phyloP scores from a whole-genome alignment of 2,797 vertebrate species.

The Corythornis leucogaster region DNA sequence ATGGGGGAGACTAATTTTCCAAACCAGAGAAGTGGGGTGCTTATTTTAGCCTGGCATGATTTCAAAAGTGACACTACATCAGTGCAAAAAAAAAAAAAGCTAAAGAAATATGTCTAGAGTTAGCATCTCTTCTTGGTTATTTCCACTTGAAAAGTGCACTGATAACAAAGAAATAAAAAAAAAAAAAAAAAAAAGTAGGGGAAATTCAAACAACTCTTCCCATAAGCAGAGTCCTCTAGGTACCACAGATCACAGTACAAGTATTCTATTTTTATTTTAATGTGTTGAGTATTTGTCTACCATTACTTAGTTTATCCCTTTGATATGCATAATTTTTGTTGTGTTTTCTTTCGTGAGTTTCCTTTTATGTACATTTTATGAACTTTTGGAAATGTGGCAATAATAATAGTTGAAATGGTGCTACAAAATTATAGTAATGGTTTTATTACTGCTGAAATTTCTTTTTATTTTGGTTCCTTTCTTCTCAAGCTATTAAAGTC shows the following conservation, averaged over 20 bases:
- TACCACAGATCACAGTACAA: background rate
- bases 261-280: background rate
- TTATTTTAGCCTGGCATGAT: constrained; percentile 53
- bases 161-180: background rate
- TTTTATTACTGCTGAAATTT: constrained; percentile 15
- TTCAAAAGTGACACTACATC: constrained; percentile 54
- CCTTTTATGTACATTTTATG: background rate
- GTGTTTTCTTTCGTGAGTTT: background rate
- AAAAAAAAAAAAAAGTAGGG: background rate
- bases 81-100: background rate
- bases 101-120: background rate
- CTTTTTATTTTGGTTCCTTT: constrained; percentile 41
- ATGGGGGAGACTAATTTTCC: constrained; percentile 25
- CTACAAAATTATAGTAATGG: background rate
- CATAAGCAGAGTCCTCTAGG: background rate
- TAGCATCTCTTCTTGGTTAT: background rate
- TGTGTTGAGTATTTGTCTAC: background rate
- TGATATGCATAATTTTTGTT: background rate
- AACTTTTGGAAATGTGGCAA: background rate
- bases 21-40: background rate
- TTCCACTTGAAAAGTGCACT: background rate
- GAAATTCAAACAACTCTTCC: background rate
- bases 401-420: constrained; percentile 7
- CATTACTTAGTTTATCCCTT: background rate
- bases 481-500: constrained; percentile 2